Evolutionary conservation across 2,113 vertebrate genomes (phyloP).

Genomic region (Malurus elegans): DNA sequence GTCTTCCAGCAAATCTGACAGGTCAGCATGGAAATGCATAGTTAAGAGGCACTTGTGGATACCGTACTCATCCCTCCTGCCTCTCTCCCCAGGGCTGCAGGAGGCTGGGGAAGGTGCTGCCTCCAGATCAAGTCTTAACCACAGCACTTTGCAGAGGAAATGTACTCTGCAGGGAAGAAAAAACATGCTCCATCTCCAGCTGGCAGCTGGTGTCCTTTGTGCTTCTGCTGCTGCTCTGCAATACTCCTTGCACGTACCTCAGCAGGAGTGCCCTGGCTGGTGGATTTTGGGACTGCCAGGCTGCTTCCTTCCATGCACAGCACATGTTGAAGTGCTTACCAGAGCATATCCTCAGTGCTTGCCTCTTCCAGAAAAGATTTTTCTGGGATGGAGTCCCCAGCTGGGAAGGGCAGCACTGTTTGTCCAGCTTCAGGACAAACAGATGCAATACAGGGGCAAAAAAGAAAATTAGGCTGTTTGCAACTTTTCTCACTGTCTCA

Average conservation of each 20-base stretch:
- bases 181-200: background rate
- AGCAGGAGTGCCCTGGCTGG: background rate
- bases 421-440: background rate
- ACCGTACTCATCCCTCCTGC: background rate
- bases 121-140: background rate
- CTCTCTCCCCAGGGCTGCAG: background rate
- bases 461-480: background rate
- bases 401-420: background rate
- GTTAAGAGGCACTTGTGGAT: background rate
- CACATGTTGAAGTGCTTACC: background rate
- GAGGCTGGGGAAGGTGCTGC: background rate
- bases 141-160: background rate
- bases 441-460: background rate
- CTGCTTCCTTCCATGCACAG: background rate
- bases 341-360: background rate
- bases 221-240: background rate
- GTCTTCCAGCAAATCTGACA: background rate
- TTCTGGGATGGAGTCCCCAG: background rate
- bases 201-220: background rate
- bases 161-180: background rate
- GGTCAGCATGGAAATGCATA: rapidly evolving
- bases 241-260: background rate
- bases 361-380: background rate
- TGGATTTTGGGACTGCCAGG: background rate
- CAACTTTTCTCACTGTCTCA: background rate